phyloP scores from a whole-genome alignment of 2,113 vertebrate genomes.

The Vidua chalybeata region DNA sequence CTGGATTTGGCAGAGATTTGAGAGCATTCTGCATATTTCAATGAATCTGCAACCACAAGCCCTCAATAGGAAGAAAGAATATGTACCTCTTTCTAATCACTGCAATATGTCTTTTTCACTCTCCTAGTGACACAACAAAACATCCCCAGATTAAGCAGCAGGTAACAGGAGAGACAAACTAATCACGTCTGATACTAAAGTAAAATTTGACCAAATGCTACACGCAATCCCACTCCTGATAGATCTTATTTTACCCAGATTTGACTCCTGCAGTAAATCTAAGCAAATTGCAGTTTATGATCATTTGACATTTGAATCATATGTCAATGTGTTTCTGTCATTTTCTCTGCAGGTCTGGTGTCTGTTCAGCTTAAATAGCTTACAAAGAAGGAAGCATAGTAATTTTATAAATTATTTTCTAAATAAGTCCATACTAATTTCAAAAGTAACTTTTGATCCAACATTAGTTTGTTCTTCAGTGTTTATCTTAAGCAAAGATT shows the following conservation, averaged over 20 bases:
- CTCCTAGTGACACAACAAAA: neutral
- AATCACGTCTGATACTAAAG: neutral
- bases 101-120: neutral
- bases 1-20: neutral
- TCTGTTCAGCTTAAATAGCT: neutral
- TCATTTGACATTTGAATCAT: neutral
- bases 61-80: neutral
- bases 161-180: neutral
- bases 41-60: neutral
- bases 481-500: neutral
- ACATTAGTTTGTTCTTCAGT: neutral
- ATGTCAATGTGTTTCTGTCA: neutral
- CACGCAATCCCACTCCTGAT: neutral
- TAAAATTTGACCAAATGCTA: neutral
- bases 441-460: neutral
- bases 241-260: neutral
- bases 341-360: neutral
- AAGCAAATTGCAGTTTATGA: neutral
- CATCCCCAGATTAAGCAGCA: neutral
- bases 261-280: neutral
- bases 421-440: neutral
- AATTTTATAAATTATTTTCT: neutral
- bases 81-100: constrained; percentile 17
- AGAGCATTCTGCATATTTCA: constrained; percentile 1
- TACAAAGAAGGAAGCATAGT: neutral